phyloP scores from a whole-genome alignment of 2,888 invertebrate genomes.

The Netelia inedita region DNA sequence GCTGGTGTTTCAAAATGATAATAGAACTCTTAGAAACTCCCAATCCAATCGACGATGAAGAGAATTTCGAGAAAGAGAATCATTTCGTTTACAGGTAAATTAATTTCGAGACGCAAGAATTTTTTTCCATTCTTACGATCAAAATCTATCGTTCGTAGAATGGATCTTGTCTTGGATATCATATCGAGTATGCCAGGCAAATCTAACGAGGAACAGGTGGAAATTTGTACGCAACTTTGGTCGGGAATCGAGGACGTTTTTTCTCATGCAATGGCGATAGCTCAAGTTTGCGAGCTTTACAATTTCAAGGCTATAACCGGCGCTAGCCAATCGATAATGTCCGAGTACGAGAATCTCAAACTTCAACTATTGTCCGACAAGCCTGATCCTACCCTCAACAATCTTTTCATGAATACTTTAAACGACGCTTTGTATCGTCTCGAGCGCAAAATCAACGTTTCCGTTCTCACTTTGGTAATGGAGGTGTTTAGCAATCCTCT shows the following conservation, averaged over 20 bases:
- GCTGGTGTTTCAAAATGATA: slow-evolving; percentile 81
- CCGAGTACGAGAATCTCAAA: slow-evolving; percentile 83
- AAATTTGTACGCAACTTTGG: slow-evolving; percentile 79
- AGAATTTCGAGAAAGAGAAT: slow-evolving; percentile 79
- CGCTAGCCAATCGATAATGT: slow-evolving; percentile 83
- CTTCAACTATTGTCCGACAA: slow-evolving; percentile 78
- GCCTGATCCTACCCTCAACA: slow-evolving; percentile 86
- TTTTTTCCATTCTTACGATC: neutral
- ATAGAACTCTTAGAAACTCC: slow-evolving; percentile 77
- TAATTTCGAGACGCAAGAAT: slow-evolving; percentile 11
- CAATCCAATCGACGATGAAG: slow-evolving; percentile 77
- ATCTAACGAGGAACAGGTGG: slow-evolving; percentile 74
- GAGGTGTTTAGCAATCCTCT: slow-evolving; percentile 84
- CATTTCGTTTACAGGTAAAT: slow-evolving; percentile 82
- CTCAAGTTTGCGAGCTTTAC: slow-evolving; percentile 83
- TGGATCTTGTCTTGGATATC: slow-evolving; percentile 82
- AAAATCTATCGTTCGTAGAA: slow-evolving; percentile 71
- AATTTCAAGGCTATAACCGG: slow-evolving; percentile 84
- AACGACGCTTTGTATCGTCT: slow-evolving; percentile 88
- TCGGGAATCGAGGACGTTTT: slow-evolving; percentile 83
- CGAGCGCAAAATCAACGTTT: slow-evolving; percentile 89
- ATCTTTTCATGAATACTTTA: slow-evolving; percentile 87
- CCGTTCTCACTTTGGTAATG: slow-evolving; percentile 87
- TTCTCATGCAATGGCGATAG: slow-evolving; percentile 84
- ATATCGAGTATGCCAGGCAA: slow-evolving; percentile 79